Conservation (phyloP, 2,888 invertebrate genomes). For the Rhimphoctona megacephalus region DNA sequence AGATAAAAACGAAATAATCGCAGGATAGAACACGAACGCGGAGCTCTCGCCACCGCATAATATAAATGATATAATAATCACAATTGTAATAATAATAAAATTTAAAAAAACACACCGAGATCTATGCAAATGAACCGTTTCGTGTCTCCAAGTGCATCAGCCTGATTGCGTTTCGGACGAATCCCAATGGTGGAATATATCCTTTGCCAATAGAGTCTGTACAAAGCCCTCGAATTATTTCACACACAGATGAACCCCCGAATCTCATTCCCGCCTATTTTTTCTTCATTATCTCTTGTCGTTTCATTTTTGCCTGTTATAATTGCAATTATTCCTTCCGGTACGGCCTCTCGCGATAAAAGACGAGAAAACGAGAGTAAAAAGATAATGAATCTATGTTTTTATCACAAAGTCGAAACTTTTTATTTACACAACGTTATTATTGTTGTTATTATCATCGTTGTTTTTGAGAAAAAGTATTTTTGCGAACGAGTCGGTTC, state of each 20-base stretch:
- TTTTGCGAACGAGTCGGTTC: constrained; percentile 28
- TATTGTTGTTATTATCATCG: not conserved
- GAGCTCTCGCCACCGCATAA: constrained; percentile 46
- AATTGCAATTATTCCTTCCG: constrained; percentile 63
- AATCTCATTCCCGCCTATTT: not conserved
- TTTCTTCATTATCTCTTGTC: not conserved
- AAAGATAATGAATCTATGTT: not conserved
- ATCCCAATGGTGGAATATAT: constrained; percentile 43
- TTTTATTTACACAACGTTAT: not conserved
- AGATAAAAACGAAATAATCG: constrained; percentile 6
- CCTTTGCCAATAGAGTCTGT: constrained; percentile 9
- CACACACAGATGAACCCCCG: not conserved
- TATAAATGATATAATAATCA: constrained; percentile 26
- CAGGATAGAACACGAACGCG: constrained; percentile 11
- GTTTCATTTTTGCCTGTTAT: constrained; percentile 20
- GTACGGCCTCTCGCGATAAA: not conserved
- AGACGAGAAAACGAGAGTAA: not conserved
- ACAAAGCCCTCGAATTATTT: constrained; percentile 40
- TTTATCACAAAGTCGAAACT: not conserved
- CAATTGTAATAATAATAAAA: not conserved
- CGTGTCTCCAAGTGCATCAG: constrained; percentile 64
- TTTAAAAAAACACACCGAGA: constrained; percentile 22
- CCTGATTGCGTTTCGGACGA: constrained; percentile 63
- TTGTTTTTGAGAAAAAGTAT: not conserved
- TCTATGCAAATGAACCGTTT: constrained; percentile 65